Evolutionary conservation across 2,888 invertebrate genomes (phyloP).

Genomic region (Dendrolimus houi): DNA sequence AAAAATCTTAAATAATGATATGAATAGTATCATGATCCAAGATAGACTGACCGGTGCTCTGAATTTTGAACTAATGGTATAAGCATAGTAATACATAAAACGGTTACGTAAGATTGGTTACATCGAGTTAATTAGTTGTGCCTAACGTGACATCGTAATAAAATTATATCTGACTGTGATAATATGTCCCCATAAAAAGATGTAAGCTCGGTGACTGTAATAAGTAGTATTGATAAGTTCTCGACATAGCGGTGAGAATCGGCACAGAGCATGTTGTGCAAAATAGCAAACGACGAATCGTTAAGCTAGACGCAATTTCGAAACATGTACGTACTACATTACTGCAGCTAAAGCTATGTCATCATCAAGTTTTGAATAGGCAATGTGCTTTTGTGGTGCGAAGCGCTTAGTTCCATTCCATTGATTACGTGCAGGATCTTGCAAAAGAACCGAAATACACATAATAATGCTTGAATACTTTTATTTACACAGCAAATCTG

Average conservation of each 20-base stretch:
- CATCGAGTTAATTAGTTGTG: too few relatives aligned
- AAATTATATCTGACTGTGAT: too few relatives aligned
- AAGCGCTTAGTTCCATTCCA: constrained; percentile 25
- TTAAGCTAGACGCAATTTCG: constrained; percentile 47
- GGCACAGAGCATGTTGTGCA: constrained; percentile 41
- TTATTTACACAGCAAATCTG: too few relatives aligned
- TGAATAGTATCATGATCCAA: too few relatives aligned
- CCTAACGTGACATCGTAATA: too few relatives aligned
- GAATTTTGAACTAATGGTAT: too few relatives aligned
- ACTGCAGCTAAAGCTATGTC: constrained; percentile 25
- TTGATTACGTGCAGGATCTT: constrained; percentile 13
- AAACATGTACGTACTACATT: constrained; percentile 31
- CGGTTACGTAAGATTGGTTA: too few relatives aligned
- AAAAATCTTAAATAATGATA: too few relatives aligned
- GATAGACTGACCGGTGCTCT: too few relatives aligned
- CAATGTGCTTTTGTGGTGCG: constrained; percentile 29
- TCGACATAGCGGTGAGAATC: constrained; percentile 31
- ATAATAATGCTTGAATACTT: not conserved
- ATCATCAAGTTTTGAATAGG: constrained; percentile 36
- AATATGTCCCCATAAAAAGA: constrained; percentile 13
- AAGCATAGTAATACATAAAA: too few relatives aligned
- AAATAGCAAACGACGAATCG: constrained; percentile 42
- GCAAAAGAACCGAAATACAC: constrained; percentile 9
- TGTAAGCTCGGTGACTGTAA: constrained; percentile 3
- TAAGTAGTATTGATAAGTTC: constrained; percentile 5